A percentile compares a stretch with the other conserved stretches of the same genome.
These are phyloP conservation scores for Sus scrofa DNA, from an alignment of 2,113 vertebrate species.

Conservation along the genomic window DNA sequence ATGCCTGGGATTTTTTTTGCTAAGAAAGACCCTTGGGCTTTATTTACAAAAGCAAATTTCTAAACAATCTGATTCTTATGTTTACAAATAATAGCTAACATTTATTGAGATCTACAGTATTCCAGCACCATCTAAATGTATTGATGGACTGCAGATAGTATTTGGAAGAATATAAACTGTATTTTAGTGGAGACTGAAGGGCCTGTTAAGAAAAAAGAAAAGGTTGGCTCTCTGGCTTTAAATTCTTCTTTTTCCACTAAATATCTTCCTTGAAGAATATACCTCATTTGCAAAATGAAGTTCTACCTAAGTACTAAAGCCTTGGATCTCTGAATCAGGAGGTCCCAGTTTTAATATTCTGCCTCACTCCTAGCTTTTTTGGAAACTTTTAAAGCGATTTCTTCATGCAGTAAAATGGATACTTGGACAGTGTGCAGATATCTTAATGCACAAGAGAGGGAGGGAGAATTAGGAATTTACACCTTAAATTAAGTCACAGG, in stretches of 20 bases:
- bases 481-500: neutral
- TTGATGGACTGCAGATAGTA: neutral
- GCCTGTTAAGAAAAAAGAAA: neutral
- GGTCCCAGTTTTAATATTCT: neutral
- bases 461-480: neutral
- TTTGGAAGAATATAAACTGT: neutral
- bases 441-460: neutral
- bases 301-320: neutral
- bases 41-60: neutral
- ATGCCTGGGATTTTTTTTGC: neutral
- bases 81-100: neutral
- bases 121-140: neutral
- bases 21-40: neutral
- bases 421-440: neutral
- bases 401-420: neutral
- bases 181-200: neutral
- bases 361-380: neutral
- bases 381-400: neutral
- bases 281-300: neutral
- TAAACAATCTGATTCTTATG: neutral
- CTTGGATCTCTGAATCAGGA: neutral
- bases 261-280: neutral
- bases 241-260: neutral
- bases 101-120: neutral
- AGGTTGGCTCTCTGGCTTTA: neutral